Evolutionary conservation across 2,888 invertebrate genomes (phyloP).

Genomic region (Conops quadrifasciatus): DNA sequence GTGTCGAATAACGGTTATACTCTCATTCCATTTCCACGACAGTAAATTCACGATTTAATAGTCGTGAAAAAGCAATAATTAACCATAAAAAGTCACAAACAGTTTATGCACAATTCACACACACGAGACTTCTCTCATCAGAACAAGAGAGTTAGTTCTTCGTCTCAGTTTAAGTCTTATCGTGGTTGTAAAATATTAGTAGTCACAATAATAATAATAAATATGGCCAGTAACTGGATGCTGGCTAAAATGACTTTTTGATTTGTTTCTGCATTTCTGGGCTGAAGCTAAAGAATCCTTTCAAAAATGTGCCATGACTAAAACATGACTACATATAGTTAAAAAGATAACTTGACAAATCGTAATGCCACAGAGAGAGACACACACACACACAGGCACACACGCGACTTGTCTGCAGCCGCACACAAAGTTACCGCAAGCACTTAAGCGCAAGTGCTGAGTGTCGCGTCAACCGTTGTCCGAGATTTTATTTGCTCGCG

Average conservation of each 20-base stretch:
- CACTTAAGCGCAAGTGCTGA: background rate
- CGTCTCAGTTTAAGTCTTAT: background rate
- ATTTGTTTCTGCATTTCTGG: background rate
- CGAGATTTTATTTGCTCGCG: background rate
- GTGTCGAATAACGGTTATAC: too few relatives aligned
- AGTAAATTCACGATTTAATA: too few relatives aligned
- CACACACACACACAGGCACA: background rate
- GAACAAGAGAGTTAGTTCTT: background rate
- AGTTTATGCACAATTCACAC: background rate
- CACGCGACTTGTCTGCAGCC: background rate
- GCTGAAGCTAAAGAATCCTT: background rate
- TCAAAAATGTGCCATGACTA: too few relatives aligned
- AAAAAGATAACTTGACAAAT: too few relatives aligned
- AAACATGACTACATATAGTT: too few relatives aligned
- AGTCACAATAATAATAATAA: constrained; percentile 21
- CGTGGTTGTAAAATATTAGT: constrained; percentile 14
- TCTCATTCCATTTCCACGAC: too few relatives aligned
- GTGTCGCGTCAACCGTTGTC: background rate
- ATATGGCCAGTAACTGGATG: too few relatives aligned
- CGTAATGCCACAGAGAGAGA: background rate
- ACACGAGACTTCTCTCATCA: too few relatives aligned
- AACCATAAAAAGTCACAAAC: constrained; percentile 13
- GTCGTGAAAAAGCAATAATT: too few relatives aligned
- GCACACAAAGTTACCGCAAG: background rate
- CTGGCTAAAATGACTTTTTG: background rate